A percentile compares a stretch with the other conserved stretches of the same genome.
These are phyloP conservation scores for Morone chrysops DNA, from an alignment of 2,113 vertebrate species.

Conservation along the genomic window DNA sequence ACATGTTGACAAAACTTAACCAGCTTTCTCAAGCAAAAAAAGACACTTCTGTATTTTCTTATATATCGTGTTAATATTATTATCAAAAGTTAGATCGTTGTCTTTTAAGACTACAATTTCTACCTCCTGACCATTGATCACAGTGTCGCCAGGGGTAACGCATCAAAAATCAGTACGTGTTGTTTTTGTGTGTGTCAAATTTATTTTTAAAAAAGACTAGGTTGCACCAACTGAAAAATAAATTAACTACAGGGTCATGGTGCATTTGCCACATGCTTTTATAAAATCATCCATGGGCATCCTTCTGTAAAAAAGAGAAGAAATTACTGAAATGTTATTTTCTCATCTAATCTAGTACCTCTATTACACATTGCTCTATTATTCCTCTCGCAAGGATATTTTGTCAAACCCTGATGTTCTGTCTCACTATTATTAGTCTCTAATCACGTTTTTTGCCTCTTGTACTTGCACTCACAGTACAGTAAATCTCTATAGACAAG, in stretches of 20 bases:
- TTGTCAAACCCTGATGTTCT: slow-evolving; percentile 4
- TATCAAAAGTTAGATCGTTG: neutral
- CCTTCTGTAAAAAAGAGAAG: neutral
- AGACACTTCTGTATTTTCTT: neutral
- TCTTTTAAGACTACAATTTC: neutral
- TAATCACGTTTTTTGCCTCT: neutral
- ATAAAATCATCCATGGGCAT: neutral
- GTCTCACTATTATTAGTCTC: slow-evolving; percentile 4
- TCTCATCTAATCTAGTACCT: neutral
- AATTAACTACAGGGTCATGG: neutral
- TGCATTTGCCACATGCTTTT: too few species aligned
- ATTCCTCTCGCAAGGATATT: neutral
- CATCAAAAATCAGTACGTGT: slow-evolving; percentile 1
- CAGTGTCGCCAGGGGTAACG: neutral
- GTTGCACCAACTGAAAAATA: neutral
- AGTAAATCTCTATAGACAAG: slow-evolving; percentile 3
- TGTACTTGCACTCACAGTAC: neutral
- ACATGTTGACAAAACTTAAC: neutral
- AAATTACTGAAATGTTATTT: neutral
- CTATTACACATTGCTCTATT: neutral
- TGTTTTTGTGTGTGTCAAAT: too few species aligned
- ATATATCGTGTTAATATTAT: neutral
- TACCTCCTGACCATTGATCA: neutral
- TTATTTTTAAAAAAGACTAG: neutral
- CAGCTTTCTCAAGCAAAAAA: neutral